These are phyloP conservation scores for Alligator mississippiensis DNA, from an alignment of 2,113 vertebrate species.

Conservation along the genomic window DNA sequence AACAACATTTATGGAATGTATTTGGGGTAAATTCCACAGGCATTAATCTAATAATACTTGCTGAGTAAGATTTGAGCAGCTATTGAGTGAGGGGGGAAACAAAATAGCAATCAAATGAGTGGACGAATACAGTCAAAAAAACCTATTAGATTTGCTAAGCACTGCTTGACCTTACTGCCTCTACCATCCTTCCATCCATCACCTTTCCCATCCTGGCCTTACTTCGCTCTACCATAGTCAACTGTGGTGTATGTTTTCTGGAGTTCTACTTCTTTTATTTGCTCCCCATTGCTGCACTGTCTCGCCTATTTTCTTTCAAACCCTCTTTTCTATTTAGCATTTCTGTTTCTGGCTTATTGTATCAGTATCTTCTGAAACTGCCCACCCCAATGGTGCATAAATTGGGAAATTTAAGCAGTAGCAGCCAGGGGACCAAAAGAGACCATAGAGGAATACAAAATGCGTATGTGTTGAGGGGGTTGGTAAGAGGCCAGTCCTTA, in stretches of 20 bases:
- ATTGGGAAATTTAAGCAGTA: neutral
- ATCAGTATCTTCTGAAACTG: neutral
- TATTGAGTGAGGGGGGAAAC: neutral
- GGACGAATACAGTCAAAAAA: neutral
- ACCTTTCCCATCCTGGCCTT: neutral
- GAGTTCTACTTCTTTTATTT: neutral
- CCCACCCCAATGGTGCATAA: neutral
- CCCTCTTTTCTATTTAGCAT: neutral
- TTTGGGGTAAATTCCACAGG: neutral
- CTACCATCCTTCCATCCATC: accelerated
- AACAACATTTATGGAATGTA: conserved; percentile 37
- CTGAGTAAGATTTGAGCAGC: conserved; percentile 9
- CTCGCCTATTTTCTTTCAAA: neutral
- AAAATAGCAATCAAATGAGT: neutral
- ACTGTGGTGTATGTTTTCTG: neutral
- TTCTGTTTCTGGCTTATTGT: neutral
- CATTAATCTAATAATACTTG: conserved; percentile 20
- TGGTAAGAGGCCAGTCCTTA: too few species aligned
- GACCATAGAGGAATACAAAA: neutral
- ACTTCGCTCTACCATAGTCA: neutral
- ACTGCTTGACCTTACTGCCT: neutral
- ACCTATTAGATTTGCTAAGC: neutral
- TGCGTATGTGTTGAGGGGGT: neutral
- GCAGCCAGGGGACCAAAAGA: neutral
- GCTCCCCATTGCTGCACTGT: neutral